Conservation (phyloP, 30 jellyfish, hydroid and myxozoan genomes). For the Aurelia sp. region DNA sequence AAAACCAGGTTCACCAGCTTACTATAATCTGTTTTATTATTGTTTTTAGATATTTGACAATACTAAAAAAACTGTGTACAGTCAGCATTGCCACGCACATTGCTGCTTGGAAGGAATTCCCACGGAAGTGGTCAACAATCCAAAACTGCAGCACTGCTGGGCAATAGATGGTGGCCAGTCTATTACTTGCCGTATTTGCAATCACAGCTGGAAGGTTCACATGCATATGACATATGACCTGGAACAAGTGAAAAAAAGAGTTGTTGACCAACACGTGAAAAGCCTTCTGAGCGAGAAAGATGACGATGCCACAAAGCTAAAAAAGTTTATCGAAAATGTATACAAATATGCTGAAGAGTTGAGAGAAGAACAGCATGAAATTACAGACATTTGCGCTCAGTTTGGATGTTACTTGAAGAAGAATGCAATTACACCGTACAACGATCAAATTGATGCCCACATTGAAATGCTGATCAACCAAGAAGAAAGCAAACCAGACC, state of each 20-base stretch:
- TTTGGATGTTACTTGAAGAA: constrained; percentile 70
- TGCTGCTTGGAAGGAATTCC: constrained; percentile 60
- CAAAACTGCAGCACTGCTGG: constrained; percentile 44
- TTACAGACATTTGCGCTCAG: constrained; percentile 71
- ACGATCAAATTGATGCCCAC: constrained; percentile 66
- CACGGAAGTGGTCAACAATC: constrained; percentile 32
- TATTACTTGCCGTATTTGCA: constrained; percentile 21
- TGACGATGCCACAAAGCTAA: constrained; percentile 7
- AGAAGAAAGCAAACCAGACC: constrained; percentile 37
- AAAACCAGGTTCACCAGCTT: too few species aligned
- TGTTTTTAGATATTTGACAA: constrained; percentile 11
- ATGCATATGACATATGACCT: constrained; percentile 68
- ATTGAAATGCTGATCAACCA: constrained; percentile 55
- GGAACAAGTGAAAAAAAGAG: constrained; percentile 17
- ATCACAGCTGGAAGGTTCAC: constrained; percentile 67
- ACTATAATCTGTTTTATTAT: too few species aligned
- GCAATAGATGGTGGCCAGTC: constrained; percentile 32
- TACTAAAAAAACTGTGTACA: constrained; percentile 29
- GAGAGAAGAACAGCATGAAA: constrained; percentile 38
- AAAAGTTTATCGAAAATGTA: constrained; percentile 19
- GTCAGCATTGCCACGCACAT: constrained; percentile 53
- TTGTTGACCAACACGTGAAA: constrained; percentile 12
- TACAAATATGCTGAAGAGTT: constrained; percentile 7
- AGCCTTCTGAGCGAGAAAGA: constrained; percentile 3
- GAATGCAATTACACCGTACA: constrained; percentile 66